phyloP scores from a whole-genome alignment of 2,888 invertebrate genomes.

The Sarcophaga variegata region DNA sequence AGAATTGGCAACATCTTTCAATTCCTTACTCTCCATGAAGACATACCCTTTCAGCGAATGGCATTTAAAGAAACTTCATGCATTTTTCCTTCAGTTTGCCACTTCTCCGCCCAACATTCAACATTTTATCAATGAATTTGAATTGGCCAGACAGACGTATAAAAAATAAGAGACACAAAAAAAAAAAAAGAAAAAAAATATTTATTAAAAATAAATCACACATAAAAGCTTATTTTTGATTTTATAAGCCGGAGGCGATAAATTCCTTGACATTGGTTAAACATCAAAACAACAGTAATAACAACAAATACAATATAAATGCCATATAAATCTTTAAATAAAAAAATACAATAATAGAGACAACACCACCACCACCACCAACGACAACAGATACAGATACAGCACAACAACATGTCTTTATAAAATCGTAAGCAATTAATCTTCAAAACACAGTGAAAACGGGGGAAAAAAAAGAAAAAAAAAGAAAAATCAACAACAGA shows the following conservation, averaged over 20 bases:
- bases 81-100: conserved; percentile 21
- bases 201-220: neutral
- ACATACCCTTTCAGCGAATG: too few relatives aligned
- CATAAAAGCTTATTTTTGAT: conserved; percentile 4
- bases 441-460: conserved; percentile 42
- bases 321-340: conserved; percentile 47
- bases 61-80: conserved; percentile 1
- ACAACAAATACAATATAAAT: conserved; percentile 35
- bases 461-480: neutral
- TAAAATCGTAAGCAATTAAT: conserved; percentile 68
- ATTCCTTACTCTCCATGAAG: too few relatives aligned
- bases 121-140: conserved; percentile 54
- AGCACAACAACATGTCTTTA: conserved; percentile 55
- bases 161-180: conserved; percentile 5
- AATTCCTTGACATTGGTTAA: conserved; percentile 69
- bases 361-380: neutral
- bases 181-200: conserved; percentile 2
- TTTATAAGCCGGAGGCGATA: conserved; percentile 62
- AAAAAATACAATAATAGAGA: conserved; percentile 10
- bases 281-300: conserved; percentile 57
- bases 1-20: too few relatives aligned
- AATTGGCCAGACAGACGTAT: too few relatives aligned
- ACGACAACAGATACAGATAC: neutral
- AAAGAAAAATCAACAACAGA: conserved; percentile 1
- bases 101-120: conserved; percentile 4